phyloP scores from a whole-genome alignment of 2,797 vertebrate species.

The Cryptoprocta ferox region DNA sequence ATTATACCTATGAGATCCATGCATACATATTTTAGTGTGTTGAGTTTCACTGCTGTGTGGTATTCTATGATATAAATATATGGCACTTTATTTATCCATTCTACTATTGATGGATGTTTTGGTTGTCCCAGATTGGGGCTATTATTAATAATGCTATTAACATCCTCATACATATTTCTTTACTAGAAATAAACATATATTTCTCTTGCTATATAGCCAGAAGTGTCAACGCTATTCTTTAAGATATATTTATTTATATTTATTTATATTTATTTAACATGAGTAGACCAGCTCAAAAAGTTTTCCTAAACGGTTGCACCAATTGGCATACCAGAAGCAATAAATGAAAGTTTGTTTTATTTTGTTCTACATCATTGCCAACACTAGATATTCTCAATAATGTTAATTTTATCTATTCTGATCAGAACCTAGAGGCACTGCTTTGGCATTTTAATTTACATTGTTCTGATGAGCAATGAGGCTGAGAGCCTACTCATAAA shows the following conservation, averaged over 20 bases:
- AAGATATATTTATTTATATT: background rate
- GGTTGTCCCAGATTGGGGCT: background rate
- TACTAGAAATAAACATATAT: background rate
- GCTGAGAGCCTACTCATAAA: background rate
- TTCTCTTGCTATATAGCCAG: background rate
- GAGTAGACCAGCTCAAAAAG: background rate
- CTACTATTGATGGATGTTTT: background rate
- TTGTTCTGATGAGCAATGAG: background rate
- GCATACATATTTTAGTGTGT: no score
- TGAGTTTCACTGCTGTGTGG: background rate
- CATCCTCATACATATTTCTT: background rate
- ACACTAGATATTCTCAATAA: background rate
- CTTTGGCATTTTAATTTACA: background rate
- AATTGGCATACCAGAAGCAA: background rate
- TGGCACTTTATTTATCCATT: background rate
- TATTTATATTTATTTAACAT: background rate
- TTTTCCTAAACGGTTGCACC: background rate
- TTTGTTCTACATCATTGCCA: background rate
- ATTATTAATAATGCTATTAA: background rate
- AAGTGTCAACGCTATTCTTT: background rate
- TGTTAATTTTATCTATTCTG: background rate
- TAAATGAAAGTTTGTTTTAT: background rate
- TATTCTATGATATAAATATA: background rate
- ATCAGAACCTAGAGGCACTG: background rate
- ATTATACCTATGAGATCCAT: background rate